These are phyloP conservation scores for Theonella swinhoei DNA, from an alignment of 37 sponge, comb jelly and placozoan genomes.

Conservation along the genomic window DNA sequence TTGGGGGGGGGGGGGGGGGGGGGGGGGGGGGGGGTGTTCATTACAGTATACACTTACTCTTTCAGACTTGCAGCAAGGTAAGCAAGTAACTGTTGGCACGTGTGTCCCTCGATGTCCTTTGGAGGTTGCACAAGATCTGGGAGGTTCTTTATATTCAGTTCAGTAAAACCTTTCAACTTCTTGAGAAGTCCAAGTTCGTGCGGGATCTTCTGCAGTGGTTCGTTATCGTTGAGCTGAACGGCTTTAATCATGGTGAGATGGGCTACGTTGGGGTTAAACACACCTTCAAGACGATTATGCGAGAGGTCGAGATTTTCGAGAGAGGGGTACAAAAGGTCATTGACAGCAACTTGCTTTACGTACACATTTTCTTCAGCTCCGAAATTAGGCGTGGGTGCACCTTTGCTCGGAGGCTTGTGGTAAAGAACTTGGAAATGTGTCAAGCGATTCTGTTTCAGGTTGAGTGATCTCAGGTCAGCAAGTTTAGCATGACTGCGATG, in stretches of 20 bases:
- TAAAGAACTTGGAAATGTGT: slow-evolving; percentile 6
- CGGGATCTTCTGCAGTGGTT: slow-evolving; percentile 31
- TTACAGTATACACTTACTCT: no score
- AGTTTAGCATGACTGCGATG: slow-evolving; percentile 36
- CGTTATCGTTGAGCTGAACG: slow-evolving; percentile 27
- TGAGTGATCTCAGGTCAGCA: slow-evolving; percentile 18
- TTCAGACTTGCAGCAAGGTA: slow-evolving; percentile 59
- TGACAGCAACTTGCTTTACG: not conserved
- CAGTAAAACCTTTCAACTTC: slow-evolving; percentile 7
- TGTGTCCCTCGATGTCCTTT: slow-evolving; percentile 13
- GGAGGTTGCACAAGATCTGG: slow-evolving; percentile 51
- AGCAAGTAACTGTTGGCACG: slow-evolving; percentile 27
- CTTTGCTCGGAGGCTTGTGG: not conserved
- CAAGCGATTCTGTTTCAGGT: slow-evolving; percentile 45
- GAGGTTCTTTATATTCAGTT: slow-evolving; percentile 16
- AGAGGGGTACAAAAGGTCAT: slow-evolving; percentile 55
- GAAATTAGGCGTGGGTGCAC: not conserved
- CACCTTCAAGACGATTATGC: slow-evolving; percentile 35
- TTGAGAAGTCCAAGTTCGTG: slow-evolving; percentile 56
- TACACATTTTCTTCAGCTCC: not conserved
- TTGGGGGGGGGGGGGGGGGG: no score
- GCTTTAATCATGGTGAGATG: slow-evolving; percentile 22
- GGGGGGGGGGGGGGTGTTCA: no score
- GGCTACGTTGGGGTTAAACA: slow-evolving; percentile 41
- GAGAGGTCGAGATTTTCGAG: slow-evolving; percentile 42